phyloP scores from a whole-genome alignment of 2,888 invertebrate species.

The Cantharis rustica region DNA sequence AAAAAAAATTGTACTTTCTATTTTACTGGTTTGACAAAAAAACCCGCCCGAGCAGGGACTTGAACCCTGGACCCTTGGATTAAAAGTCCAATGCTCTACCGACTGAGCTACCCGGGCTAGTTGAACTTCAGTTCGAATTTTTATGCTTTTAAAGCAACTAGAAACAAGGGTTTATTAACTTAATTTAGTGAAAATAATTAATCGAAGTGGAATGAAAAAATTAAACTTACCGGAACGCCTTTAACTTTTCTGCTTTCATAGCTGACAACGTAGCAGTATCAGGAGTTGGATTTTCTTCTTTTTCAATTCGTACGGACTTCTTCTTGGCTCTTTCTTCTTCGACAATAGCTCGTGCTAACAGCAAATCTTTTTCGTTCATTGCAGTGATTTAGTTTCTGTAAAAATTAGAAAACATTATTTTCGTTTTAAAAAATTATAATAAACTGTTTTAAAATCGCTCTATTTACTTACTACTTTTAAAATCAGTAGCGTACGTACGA shows the following conservation, averaged over 20 bases:
- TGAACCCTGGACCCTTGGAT: conserved; percentile 81
- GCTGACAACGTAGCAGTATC: conserved; percentile 52
- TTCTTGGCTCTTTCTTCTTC: conserved; percentile 58
- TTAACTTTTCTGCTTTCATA: conserved; percentile 62
- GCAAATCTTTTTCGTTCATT: conserved; percentile 77
- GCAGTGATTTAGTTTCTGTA: neutral
- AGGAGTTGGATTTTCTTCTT: neutral
- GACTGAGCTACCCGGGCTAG: conserved; percentile 73
- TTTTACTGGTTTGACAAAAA: too few species aligned
- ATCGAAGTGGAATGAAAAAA: neutral
- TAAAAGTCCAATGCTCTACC: conserved; percentile 79
- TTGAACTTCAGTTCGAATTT: neutral
- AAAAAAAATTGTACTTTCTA: too few species aligned
- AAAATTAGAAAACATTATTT: neutral
- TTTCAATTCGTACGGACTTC: neutral
- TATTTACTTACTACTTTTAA: too few species aligned
- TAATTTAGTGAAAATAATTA: too few species aligned
- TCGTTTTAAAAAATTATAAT: neutral
- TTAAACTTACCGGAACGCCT: conserved; percentile 69
- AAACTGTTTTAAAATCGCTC: too few species aligned
- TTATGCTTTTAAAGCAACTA: neutral
- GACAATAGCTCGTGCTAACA: conserved; percentile 73
- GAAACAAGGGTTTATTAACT: too few species aligned
- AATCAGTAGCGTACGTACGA: too few species aligned
- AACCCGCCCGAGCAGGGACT: conserved; percentile 72